phyloP scores from a whole-genome alignment of 2,113 vertebrate genomes.

The Tragelaphus scriptus region DNA sequence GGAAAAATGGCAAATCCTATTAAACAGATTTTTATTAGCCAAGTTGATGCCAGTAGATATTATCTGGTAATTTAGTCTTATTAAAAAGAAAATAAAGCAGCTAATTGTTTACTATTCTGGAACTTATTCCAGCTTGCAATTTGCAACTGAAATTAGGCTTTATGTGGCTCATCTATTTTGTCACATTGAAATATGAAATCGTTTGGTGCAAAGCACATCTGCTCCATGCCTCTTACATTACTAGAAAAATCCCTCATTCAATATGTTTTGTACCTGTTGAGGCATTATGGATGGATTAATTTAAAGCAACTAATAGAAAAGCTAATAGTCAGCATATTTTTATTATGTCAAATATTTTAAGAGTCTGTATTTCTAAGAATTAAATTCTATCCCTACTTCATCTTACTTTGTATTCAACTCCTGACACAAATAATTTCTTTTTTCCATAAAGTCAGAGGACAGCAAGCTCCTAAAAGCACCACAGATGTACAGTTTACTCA shows the following conservation, averaged over 20 bases:
- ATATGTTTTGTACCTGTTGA: slow-evolving; percentile 73
- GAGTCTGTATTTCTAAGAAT: slow-evolving; percentile 9
- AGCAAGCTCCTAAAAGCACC: neutral
- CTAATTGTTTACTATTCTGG: slow-evolving; percentile 90
- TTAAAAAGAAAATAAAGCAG: slow-evolving; percentile 90
- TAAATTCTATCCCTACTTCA: neutral
- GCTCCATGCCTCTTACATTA: slow-evolving; percentile 72
- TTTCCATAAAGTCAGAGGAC: neutral
- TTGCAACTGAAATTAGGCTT: slow-evolving; percentile 85
- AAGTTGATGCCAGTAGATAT: slow-evolving; percentile 88
- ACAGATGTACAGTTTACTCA: neutral
- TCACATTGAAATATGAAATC: slow-evolving; percentile 88
- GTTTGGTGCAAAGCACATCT: slow-evolving; percentile 82
- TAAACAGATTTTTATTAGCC: slow-evolving; percentile 90
- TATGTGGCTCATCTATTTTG: slow-evolving; percentile 87
- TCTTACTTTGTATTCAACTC: neutral
- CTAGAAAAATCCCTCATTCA: slow-evolving; percentile 64
- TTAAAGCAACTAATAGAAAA: slow-evolving; percentile 17
- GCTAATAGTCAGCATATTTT: slow-evolving; percentile 36
- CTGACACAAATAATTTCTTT: neutral
- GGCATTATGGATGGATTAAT: slow-evolving; percentile 57
- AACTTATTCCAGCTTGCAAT: slow-evolving; percentile 85
- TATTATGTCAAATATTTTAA: neutral
- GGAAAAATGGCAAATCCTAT: slow-evolving; percentile 90
- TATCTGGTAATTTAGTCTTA: slow-evolving; percentile 89